Evolutionary conservation across 2,888 invertebrate genomes (phyloP).

Genomic region (Xylota sylvarum): DNA sequence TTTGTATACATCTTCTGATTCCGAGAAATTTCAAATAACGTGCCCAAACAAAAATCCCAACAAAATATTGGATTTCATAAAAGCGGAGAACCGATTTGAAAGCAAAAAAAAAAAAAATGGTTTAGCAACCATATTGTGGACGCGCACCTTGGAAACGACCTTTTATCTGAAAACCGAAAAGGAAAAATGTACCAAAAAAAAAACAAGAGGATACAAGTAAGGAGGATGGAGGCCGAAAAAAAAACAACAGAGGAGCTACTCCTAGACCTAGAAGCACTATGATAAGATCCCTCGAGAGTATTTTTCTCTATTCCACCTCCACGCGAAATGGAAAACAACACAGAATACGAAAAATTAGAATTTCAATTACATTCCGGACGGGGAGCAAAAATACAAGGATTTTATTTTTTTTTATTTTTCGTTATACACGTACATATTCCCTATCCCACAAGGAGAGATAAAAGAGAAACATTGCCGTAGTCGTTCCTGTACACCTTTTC

Average conservation of each 20-base stretch:
- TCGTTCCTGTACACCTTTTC: neutral
- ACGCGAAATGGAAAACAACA: conserved; percentile 11
- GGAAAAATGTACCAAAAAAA: neutral
- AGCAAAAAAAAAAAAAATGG: neutral
- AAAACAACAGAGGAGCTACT: neutral
- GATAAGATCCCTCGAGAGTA: conserved; percentile 4
- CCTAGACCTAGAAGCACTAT: neutral
- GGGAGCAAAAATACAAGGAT: conserved; percentile 1
- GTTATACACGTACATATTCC: neutral
- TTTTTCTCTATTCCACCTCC: conserved; percentile 6
- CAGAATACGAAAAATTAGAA: conserved; percentile 31
- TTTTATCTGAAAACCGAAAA: conserved; percentile 1
- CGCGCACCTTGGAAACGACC: conserved; percentile 1
- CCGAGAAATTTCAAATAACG: neutral
- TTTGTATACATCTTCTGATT: neutral
- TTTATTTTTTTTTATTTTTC: neutral
- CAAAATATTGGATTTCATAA: conserved; percentile 5
- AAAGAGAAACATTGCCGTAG: neutral
- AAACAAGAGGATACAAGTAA: neutral
- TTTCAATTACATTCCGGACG: conserved; percentile 46
- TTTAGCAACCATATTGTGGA: neutral
- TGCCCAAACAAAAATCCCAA: neutral
- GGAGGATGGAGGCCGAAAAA: neutral
- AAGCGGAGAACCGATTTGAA: neutral
- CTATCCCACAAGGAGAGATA: neutral